Evolutionary conservation across 2,797 vertebrate genomes (phyloP).

Genomic region (Triplophysa bombifrons): DNA sequence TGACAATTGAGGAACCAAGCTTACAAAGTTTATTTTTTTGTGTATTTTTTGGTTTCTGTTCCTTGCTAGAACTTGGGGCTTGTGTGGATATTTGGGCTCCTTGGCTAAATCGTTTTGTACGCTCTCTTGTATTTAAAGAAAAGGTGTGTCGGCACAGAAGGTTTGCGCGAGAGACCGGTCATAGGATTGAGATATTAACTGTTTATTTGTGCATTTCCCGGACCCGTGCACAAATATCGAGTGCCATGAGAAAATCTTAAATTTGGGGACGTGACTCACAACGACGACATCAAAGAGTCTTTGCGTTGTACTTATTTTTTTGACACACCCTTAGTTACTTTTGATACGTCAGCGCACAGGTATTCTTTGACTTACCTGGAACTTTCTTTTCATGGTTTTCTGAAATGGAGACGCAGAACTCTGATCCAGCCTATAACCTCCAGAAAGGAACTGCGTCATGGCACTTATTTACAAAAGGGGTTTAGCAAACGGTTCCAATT

Average conservation of each 20-base stretch:
- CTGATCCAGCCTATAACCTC: conserved; percentile 69
- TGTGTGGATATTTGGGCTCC: conserved; percentile 58
- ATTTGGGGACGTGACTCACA: conserved; percentile 72
- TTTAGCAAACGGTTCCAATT: conserved; percentile 49
- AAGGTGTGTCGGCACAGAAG: conserved; percentile 30
- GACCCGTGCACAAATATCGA: conserved; percentile 66
- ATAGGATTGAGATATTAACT: conserved; percentile 40
- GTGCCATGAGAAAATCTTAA: conserved; percentile 78
- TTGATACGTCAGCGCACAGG: conserved; percentile 61
- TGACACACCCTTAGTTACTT: conserved; percentile 58
- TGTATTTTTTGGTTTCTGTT: conserved; percentile 63
- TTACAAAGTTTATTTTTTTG: conserved; percentile 75
- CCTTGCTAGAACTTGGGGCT: conserved; percentile 54
- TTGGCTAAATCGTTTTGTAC: conserved; percentile 58
- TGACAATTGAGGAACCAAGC: conserved; percentile 72
- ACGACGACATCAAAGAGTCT: conserved; percentile 54
- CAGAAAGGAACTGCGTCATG: conserved; percentile 64
- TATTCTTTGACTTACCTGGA: conserved; percentile 60
- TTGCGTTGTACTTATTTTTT: conserved; percentile 80
- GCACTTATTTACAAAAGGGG: conserved; percentile 54
- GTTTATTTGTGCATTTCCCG: conserved; percentile 40
- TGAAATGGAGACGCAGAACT: conserved; percentile 58
- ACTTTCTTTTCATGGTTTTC: conserved; percentile 34
- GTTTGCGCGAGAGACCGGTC: conserved; percentile 38
- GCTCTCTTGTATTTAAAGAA: conserved; percentile 59